Base-by-base conservation (phyloP, 2,113 vertebrate species). In the Suncus etruscus region DNA sequence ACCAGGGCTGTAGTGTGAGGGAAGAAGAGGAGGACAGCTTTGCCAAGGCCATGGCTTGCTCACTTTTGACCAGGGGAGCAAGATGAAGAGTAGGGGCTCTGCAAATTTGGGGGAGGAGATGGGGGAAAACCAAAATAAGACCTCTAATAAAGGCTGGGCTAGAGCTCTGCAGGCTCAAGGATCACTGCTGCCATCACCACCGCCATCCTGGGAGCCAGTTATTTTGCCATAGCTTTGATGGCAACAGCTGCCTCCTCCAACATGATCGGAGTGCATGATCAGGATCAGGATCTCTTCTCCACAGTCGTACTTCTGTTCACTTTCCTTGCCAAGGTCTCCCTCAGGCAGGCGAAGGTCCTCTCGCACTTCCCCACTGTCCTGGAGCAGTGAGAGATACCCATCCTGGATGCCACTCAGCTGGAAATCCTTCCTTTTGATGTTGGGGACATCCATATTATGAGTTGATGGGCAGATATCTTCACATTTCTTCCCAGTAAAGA, bases 401-500 rank as follows among this genome's bases (percentile, higher is more conserved):
- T 99, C 98, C 94, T 97, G 97, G 97, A 99, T 98, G 77, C 98
- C 39, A 39, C 39, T 39, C 39, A 39, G 39, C 39, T 39, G 39
- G 39, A 39, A 39, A 39, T 39, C 39, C 39, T 39, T 39, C 3
- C 39, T 39, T 39, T 39, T 39, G 39, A 39, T 39, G 39, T 5
- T 39, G 39, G 39, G 39, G 39, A 39, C 39, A 39, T 39, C 39
- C 39, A 39, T 39, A 39, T 39, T 39, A 39, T 39, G 39, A 39
- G 39, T 39, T 39, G 39, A 39, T 39, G 39, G 39, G 39, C 39
- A 39, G 39, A 3, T 39, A 92, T 99, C 98, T 97, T 99, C 98
- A 78, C 98, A 98, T 97, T 99, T 99, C 97, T 98, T 99, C 73
- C 98, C 98, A 94, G 98, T 98, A 94, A 99, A 99, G 97, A 99